These are phyloP conservation scores for Hormiphora californensis DNA, from an alignment of 37 sponge, comb jelly and placozoan species.

Conservation along the genomic window DNA sequence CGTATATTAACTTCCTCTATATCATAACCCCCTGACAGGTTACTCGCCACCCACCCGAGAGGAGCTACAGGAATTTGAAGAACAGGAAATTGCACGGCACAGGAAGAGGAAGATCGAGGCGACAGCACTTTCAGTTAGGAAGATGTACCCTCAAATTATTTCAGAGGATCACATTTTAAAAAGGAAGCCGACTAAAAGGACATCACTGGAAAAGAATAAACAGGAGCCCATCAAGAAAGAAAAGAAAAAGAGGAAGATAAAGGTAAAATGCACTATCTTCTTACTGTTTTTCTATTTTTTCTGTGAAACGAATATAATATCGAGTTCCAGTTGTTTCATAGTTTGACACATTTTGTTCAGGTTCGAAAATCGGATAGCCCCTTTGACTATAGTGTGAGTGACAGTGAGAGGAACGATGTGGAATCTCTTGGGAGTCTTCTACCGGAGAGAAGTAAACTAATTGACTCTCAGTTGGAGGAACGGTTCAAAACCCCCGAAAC, in stretches of 20 bases:
- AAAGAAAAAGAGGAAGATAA: slow-evolving; percentile 26
- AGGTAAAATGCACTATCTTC: not conserved
- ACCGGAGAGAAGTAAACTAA: slow-evolving; percentile 21
- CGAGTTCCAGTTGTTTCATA: no score
- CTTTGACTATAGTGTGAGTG: slow-evolving; percentile 46
- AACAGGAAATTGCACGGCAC: slow-evolving; percentile 45
- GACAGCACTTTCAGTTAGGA: slow-evolving; percentile 14
- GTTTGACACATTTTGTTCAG: no score
- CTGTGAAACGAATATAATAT: no score
- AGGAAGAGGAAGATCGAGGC: slow-evolving; percentile 47
- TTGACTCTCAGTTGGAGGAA: slow-evolving; percentile 8
- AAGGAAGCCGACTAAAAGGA: slow-evolving; percentile 18
- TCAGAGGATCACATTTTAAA: slow-evolving; percentile 39
- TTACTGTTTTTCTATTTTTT: not conserved
- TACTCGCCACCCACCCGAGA: slow-evolving; percentile 40
- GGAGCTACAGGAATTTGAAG: slow-evolving; percentile 39
- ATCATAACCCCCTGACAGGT: not conserved
- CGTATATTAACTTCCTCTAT: no score
- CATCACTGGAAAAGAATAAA: slow-evolving; percentile 32
- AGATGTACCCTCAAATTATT: slow-evolving; percentile 43
- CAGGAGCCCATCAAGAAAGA: slow-evolving; percentile 51
- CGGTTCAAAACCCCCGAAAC: slow-evolving; percentile 52
- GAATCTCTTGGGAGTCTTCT: slow-evolving; percentile 50
- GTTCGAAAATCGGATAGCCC: slow-evolving; percentile 47
- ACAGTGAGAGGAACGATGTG: slow-evolving; percentile 44